These are phyloP conservation scores for Gracilinanus agilis DNA, from an alignment of 2,113 vertebrate genomes.

Conservation along the genomic window DNA sequence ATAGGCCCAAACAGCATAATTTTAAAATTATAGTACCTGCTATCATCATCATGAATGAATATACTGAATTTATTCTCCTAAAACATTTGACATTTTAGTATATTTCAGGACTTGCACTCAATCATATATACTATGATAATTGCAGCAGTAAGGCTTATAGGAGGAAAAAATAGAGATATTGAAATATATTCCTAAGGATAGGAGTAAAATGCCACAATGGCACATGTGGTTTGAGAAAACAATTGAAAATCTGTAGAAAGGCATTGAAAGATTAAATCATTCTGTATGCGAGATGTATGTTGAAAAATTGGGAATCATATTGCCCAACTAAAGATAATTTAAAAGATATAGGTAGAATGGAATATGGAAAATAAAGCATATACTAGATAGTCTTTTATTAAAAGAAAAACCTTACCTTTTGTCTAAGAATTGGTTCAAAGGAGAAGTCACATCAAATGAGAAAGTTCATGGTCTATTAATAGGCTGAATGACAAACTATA, in stretches of 20 bases:
- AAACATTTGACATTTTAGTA: not conserved
- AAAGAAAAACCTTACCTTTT: too few species aligned
- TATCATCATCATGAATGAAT: not conserved
- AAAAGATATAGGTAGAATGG: not conserved
- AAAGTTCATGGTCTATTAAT: not conserved
- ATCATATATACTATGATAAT: not conserved
- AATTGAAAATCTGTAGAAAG: not conserved
- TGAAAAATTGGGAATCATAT: not conserved
- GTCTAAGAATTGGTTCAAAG: too few species aligned
- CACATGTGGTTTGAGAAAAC: not conserved
- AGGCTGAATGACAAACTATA: not conserved
- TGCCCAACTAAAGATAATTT: not conserved
- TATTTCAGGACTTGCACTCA: not conserved
- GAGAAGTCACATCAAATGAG: not conserved
- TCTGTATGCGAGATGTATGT: not conserved
- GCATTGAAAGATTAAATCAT: not conserved
- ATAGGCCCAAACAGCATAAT: not conserved
- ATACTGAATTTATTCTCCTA: not conserved
- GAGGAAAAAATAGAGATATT: not conserved
- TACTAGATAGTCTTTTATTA: too few species aligned
- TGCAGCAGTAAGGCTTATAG: not conserved
- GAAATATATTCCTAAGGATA: not conserved
- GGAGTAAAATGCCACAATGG: not conserved
- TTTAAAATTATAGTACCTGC: not conserved
- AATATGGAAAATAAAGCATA: too few species aligned